phyloP scores from a whole-genome alignment of 2,113 vertebrate species.

The Muscicapa adusta region DNA sequence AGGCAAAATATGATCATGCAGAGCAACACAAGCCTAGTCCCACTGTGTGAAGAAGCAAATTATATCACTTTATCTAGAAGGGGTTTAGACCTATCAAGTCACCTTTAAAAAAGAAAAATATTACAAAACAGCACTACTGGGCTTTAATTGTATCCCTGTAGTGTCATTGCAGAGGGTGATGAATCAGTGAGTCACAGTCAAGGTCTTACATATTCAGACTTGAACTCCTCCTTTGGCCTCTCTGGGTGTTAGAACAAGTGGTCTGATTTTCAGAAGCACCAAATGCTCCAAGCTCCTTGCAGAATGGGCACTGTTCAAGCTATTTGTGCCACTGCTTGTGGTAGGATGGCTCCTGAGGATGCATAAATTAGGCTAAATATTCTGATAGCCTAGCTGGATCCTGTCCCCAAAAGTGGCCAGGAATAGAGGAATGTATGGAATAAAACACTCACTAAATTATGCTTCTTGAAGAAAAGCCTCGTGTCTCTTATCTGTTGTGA shows the following conservation, averaged over 20 bases:
- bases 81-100: neutral
- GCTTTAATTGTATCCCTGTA: neutral
- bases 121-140: neutral
- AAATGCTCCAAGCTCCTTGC: neutral
- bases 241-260: neutral
- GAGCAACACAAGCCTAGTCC: neutral
- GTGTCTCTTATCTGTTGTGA: rapidly evolving
- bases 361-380: neutral
- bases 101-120: neutral
- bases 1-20: neutral
- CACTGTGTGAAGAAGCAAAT: neutral
- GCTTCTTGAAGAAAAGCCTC: neutral
- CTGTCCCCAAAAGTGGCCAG: neutral
- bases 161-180: neutral
- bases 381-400: neutral
- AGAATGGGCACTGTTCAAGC: rapidly evolving
- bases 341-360: neutral
- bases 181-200: neutral
- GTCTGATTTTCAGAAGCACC: neutral
- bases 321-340: neutral
- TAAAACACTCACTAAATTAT: neutral
- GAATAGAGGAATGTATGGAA: neutral
- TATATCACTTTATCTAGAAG: neutral
- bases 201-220: neutral
- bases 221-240: neutral